These are phyloP conservation scores for Magallana angulata DNA, from an alignment of 1,140 invertebrate species.

Conservation along the genomic window DNA sequence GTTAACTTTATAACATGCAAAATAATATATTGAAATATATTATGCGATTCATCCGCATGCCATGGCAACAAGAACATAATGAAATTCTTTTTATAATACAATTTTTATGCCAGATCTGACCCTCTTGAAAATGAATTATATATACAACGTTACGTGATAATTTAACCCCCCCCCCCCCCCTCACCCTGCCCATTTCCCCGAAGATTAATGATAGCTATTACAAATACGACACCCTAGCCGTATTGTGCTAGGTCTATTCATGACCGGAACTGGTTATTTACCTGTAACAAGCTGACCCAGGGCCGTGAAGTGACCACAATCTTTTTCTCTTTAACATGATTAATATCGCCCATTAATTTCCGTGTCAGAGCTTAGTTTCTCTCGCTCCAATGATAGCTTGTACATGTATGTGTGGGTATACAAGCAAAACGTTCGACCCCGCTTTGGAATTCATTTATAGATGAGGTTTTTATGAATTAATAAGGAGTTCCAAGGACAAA, in stretches of 20 bases:
- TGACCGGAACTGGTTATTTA: constrained; percentile 25
- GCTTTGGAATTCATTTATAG: not conserved
- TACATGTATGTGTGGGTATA: not conserved
- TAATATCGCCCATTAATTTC: constrained; percentile 14
- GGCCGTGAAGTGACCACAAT: constrained; percentile 15
- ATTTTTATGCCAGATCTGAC: too few species aligned
- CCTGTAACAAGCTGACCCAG: not conserved
- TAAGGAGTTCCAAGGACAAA: too few species aligned
- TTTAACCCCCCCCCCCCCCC: too few species aligned
- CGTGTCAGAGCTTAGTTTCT: not conserved
- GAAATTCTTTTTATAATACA: too few species aligned
- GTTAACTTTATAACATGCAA: too few species aligned
- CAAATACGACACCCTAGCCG: not conserved
- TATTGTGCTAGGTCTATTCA: not conserved
- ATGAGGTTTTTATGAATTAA: too few species aligned
- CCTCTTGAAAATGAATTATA: too few species aligned
- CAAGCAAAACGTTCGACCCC: not conserved
- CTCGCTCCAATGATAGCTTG: not conserved
- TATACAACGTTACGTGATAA: too few species aligned
- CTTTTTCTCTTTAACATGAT: constrained; percentile 25
- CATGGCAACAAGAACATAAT: too few species aligned
- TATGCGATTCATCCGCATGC: too few species aligned
- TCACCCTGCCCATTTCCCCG: too few species aligned
- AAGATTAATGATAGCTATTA: not conserved
- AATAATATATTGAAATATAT: too few species aligned